phyloP scores from a whole-genome alignment of 2,888 invertebrate genomes.

The Oligia fasciuncula region DNA sequence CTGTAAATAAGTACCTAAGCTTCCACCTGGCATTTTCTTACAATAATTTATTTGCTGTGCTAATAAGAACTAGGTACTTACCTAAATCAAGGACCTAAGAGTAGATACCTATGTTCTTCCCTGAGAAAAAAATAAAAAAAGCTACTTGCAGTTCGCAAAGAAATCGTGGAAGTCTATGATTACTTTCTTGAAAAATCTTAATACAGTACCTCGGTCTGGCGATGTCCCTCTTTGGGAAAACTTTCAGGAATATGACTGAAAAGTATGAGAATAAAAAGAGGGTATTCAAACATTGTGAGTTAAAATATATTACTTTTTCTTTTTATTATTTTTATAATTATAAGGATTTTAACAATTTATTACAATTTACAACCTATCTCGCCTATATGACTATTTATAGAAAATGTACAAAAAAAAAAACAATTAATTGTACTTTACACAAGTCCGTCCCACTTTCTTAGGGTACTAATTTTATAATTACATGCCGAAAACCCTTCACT shows the following conservation, averaged over 20 bases:
- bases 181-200: slow-evolving; percentile 29
- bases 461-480: too few relatives aligned
- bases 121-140: slow-evolving; percentile 1
- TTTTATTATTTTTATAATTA: too few relatives aligned
- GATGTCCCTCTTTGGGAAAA: not conserved
- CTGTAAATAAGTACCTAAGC: not conserved
- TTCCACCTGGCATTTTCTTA: not conserved
- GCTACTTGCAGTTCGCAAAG: not conserved
- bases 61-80: not conserved
- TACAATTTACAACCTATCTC: too few relatives aligned
- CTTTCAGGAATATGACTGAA: slow-evolving; percentile 4
- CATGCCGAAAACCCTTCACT: too few relatives aligned
- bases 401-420: too few relatives aligned
- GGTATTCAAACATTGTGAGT: too few relatives aligned
- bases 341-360: too few relatives aligned
- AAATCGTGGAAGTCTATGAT: slow-evolving; percentile 22
- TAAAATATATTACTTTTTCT: not conserved
- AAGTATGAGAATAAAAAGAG: not conserved
- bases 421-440: too few relatives aligned
- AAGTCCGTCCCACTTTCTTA: too few relatives aligned
- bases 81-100: not conserved
- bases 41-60: not conserved
- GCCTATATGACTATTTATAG: too few relatives aligned
- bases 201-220: not conserved
- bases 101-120: too few relatives aligned